Evolutionary conservation across 2,888 invertebrate species (phyloP), one percentile per base, ranked within the genome.

Genomic region (Prionchulus punctatus): DNA sequence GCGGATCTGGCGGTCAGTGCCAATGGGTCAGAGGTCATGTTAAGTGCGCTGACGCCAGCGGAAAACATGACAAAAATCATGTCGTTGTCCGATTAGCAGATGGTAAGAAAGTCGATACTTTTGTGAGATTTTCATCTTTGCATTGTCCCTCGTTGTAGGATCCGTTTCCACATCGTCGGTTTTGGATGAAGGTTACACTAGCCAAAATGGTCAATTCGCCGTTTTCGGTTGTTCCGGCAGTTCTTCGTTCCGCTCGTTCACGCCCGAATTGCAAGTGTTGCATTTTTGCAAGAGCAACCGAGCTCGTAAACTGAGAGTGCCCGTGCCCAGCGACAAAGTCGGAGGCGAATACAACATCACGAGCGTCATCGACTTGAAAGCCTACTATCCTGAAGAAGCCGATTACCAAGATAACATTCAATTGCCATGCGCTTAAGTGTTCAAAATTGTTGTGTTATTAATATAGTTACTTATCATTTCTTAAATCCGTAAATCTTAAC

Each of bases 1-100:
- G n/a, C n/a, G n/a, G n/a, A n/a, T 36, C 36, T 36, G 36, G 12
- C 36, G 36, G 12, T 18, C 36, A 18, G 36, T 45, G 45, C 23
- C 45, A n/a, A n/a, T 45, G 45, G 45, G 45, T 45, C 45, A 45
- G 50, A 28, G 50, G 50, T 28, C 50, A 49, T 21, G 28, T 49
- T 7, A 28, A 18, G 3, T 49, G 50, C 30, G 4, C 50, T 12
- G 30, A 26, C 12, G 28, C 4, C 15, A 49, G 28, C 3, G 28
- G 30, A 12, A 49, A 49, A 15, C 50, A 49, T 30, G 50, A 49
- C 50, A 30, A 30, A 21, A 49, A 49, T 4, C 27, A 4, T 4
- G 50, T 28, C 4, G 50, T 49, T 4, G 30, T 49, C 26, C 27
- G 50, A 7, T 49, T 49, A 21, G 30, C 12, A 7, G 50, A 49